phyloP scores from a whole-genome alignment of 2,797 vertebrate species.

The Borostomias antarcticus region DNA sequence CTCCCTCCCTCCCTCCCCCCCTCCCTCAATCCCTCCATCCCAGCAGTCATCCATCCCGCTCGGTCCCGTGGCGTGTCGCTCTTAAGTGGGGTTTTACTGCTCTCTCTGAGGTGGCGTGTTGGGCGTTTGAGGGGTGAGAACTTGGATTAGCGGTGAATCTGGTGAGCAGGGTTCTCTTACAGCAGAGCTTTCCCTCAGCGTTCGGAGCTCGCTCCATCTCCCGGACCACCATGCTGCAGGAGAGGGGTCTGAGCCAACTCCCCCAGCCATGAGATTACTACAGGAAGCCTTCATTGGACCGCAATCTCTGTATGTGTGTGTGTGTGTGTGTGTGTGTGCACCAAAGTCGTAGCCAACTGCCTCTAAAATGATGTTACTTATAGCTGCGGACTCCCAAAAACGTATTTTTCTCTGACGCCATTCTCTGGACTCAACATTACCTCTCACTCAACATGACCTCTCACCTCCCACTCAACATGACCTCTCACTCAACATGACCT shows the following conservation, averaged over 20 bases:
- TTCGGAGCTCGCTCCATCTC: conserved; percentile 47
- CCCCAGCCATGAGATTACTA: conserved; percentile 45
- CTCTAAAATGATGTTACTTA: too few species aligned
- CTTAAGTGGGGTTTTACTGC: conserved; percentile 21
- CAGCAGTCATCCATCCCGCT: background rate
- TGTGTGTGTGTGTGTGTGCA: background rate
- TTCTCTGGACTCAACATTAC: too few species aligned
- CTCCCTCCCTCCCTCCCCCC: background rate
- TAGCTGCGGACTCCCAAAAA: too few species aligned
- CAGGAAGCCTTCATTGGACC: conserved; percentile 17
- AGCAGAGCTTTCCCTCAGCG: conserved; percentile 25
- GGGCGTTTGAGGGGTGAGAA: conserved; percentile 68
- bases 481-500: too few species aligned
- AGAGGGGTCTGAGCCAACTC: conserved; percentile 24
- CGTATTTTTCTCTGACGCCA: too few species aligned
- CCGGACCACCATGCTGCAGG: conserved; percentile 54
- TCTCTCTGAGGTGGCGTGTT: conserved; percentile 63
- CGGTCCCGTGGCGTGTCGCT: conserved; percentile 7
- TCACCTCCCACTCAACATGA: too few species aligned
- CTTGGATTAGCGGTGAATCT: conserved; percentile 58
- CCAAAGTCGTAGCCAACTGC: background rate
- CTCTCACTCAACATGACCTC: too few species aligned
- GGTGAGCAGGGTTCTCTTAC: conserved; percentile 46
- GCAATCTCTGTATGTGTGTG: background rate
- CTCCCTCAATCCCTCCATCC: background rate